Base-by-base conservation (phyloP, 2,797 vertebrate species). In the Myiothlypis coronata region DNA sequence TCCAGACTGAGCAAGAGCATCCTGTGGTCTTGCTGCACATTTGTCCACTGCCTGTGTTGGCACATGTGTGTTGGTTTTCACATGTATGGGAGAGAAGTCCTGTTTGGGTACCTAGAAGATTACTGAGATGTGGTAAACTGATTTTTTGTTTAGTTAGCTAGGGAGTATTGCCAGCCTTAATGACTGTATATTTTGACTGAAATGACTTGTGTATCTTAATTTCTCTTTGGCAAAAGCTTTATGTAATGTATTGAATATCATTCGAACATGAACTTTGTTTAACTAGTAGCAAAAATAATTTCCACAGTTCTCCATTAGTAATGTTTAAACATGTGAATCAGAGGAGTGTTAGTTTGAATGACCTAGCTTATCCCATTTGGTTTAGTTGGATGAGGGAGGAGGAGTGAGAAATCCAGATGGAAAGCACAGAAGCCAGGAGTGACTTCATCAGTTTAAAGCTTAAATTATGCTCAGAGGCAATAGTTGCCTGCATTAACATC, bases 271-370 rank as follows among this genome's bases (percentile, higher is more conserved):
- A 92, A 70, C 32, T 63, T 56, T 61, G 68, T 93, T 79, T 87
- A 61, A 53, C 35, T 83, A 75, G 46, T 65, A 76, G 43, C 69
- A 60, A 89, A 89, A 92, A 87, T 84, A 92, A 87, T 89, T 93
- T 79, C 67, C 16, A 39, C 56, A 56, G 72, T 81, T 90, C 74
- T 90, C 55, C 46, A 57, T 89, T 91, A 88, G 32, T 83, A 63
- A 84, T 72, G 21, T 63, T 76, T 70, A 59, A 89, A 67, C n/a
- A 74, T 56, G 49, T 87, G 87, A 80, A 68, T 95, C 71, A 77
- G 74, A 87, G 68, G 59, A 59, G 32, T 28, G 28, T 92, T 91
- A 77, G 34, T 79, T 87, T 75, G 53, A 78, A 21, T 88, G 83
- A 60, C 79, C 69, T 83, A 71, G 52, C 56, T 57, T 30, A 19